Conservation (phyloP, 2,113 vertebrate species). For the Bubo blakistoni region DNA sequence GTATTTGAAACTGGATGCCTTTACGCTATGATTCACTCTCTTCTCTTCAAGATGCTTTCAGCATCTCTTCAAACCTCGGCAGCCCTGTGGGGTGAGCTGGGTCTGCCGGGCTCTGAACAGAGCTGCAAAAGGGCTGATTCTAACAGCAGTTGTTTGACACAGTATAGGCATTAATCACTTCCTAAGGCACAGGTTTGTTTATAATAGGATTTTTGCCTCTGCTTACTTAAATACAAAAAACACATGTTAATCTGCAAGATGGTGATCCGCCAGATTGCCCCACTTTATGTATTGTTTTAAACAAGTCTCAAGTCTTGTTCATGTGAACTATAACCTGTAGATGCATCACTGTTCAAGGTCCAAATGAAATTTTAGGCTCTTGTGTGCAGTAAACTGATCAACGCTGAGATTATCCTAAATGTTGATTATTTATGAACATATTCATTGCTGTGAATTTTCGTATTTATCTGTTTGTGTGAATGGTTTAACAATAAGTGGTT, state of each 20-base stretch:
- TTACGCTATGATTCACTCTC: background rate
- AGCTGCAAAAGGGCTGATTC: background rate
- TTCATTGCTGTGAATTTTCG: background rate
- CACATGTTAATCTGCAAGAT: background rate
- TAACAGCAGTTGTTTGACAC: background rate
- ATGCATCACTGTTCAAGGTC: background rate
- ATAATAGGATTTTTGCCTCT: background rate
- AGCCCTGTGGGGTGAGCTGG: background rate
- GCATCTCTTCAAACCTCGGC: background rate
- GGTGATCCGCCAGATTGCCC: background rate
- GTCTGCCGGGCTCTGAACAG: rapidly evolving
- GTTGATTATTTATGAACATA: background rate
- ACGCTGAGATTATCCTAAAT: background rate
- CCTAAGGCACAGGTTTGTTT: background rate
- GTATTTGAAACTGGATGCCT: background rate
- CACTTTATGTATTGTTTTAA: background rate
- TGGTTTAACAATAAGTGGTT: background rate
- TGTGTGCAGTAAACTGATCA: background rate
- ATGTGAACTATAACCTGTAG: background rate
- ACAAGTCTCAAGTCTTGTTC: background rate
- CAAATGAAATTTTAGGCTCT: background rate
- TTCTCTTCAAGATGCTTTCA: background rate
- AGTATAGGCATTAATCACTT: background rate
- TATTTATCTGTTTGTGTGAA: background rate
- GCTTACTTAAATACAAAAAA: background rate